Evolutionary conservation across 2,797 vertebrate species (phyloP).

Genomic region (Enteromius paludinosus): DNA sequence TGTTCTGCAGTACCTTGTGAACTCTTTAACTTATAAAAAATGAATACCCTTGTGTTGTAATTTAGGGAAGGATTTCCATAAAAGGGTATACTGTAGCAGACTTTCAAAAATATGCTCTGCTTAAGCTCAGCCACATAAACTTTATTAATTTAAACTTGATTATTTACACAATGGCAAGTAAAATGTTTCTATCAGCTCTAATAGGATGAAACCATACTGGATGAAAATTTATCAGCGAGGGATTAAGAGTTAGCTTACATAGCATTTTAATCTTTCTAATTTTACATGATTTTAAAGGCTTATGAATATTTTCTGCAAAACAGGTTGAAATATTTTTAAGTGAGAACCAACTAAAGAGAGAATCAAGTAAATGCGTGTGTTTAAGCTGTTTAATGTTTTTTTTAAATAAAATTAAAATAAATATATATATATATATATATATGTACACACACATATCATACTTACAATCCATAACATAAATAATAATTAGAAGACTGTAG

Average conservation of each 20-base stretch:
- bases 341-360: not conserved
- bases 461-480: not conserved
- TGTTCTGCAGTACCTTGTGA: not conserved
- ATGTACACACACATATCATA: too few relatives aligned
- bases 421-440: too few relatives aligned
- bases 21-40: slow-evolving; percentile 21
- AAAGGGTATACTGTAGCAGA: slow-evolving; percentile 7
- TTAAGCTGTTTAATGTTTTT: not conserved
- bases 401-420: too few relatives aligned
- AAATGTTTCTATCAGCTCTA: not conserved
- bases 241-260: not conserved
- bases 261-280: not conserved
- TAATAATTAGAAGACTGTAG: not conserved
- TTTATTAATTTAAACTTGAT: slow-evolving; percentile 11
- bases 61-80: slow-evolving; percentile 25
- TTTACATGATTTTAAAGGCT: not conserved
- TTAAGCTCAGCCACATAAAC: not conserved
- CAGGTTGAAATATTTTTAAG: not conserved
- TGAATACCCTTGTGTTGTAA: not conserved
- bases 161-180: slow-evolving; percentile 34
- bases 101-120: slow-evolving; percentile 2
- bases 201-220: not conserved
- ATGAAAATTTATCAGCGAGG: not conserved
- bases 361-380: not conserved
- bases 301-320: not conserved